phyloP scores from a whole-genome alignment of 2,113 vertebrate species.

The Varanus komodoensis region DNA sequence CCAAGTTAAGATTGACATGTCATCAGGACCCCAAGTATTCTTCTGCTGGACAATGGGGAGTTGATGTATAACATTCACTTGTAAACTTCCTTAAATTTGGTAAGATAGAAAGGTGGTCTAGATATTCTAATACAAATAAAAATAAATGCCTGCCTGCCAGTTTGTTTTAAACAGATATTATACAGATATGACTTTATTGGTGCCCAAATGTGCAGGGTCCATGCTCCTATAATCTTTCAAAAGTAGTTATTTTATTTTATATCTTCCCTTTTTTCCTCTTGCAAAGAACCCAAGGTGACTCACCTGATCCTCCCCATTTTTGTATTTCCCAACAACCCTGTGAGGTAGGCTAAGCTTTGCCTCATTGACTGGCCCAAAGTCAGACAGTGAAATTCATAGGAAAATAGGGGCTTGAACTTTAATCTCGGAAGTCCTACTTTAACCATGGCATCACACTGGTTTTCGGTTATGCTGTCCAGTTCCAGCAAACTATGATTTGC shows the following conservation, averaged over 20 bases:
- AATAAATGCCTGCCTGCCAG: not conserved
- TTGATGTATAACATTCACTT: not conserved
- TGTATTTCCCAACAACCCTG: too few species aligned
- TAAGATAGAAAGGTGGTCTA: not conserved
- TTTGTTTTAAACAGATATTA: not conserved
- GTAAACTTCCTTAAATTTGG: not conserved
- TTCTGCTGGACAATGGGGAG: not conserved
- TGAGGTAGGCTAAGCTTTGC: too few species aligned
- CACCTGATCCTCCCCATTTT: too few species aligned
- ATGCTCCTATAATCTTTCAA: not conserved
- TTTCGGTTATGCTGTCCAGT: not conserved
- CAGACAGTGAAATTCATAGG: too few species aligned
- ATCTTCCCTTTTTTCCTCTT: too few species aligned
- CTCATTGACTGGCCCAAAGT: too few species aligned
- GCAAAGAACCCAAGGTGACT: too few species aligned
- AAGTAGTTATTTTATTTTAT: too few species aligned
- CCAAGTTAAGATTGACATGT: not conserved
- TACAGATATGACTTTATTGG: not conserved
- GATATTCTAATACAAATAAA: not conserved
- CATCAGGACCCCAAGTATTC: not conserved
- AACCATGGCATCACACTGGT: too few species aligned
- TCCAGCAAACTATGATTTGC: accelerated
- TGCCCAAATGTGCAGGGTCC: not conserved
- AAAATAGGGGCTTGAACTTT: too few species aligned
- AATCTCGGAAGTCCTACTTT: too few species aligned